Percentiles rank a stretch among this genome's conserved stretches.
Conservation (phyloP, 2,888 invertebrate species). For the Cephus nigrinus region DNA sequence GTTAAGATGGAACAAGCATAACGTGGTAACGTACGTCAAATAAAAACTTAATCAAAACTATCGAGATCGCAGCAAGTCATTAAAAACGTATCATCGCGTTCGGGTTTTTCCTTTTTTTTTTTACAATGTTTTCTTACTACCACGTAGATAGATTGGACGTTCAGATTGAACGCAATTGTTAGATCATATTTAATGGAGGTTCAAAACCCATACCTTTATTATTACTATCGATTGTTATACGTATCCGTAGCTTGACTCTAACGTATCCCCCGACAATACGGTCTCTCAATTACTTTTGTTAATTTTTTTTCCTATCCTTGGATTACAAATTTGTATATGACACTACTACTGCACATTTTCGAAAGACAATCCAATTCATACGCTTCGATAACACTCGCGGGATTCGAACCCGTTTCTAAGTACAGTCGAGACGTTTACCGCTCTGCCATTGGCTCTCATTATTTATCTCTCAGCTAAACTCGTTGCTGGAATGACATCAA, state of each 20-base stretch:
- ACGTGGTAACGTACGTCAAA: conserved; percentile 23
- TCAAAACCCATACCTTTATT: not conserved
- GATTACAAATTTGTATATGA: not conserved
- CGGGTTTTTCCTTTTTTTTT: not conserved
- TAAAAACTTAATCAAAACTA: conserved; percentile 22
- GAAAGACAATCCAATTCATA: not conserved
- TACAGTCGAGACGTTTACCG: conserved; percentile 63
- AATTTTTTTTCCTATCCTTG: not conserved
- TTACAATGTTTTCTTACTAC: not conserved
- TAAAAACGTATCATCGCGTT: not conserved
- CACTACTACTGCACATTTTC: not conserved
- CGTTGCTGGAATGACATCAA: conserved; percentile 4
- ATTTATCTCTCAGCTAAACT: conserved; percentile 59
- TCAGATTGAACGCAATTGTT: not conserved
- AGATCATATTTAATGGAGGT: not conserved
- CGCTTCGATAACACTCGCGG: not conserved
- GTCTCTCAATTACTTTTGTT: not conserved
- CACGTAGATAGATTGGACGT: not conserved
- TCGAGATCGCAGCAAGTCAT: conserved; percentile 12
- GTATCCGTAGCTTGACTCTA: not conserved
- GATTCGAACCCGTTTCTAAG: conserved; percentile 40
- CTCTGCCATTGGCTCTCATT: conserved; percentile 66
- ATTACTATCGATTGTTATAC: not conserved
- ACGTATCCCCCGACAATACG: too few species aligned
- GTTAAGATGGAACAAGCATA: conserved; percentile 52